phyloP scores from a whole-genome alignment of 2,113 vertebrate species.

The Pseudopipra pipra region DNA sequence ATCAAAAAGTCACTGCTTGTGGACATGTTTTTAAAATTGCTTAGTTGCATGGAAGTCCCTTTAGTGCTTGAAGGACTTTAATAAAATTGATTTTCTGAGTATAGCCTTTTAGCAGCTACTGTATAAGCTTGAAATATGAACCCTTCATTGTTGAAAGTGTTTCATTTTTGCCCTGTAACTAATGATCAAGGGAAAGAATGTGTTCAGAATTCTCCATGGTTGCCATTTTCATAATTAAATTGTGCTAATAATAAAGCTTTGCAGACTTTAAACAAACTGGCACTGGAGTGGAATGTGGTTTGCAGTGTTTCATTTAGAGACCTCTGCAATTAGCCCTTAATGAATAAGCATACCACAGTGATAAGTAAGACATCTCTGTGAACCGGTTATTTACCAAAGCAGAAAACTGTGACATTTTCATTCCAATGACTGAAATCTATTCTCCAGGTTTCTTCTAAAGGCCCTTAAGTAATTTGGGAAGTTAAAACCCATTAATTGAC shows the following conservation, averaged over 20 bases:
- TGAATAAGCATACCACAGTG: conserved; percentile 78
- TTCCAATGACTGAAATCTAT: conserved; percentile 70
- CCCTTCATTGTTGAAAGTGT: conserved; percentile 96
- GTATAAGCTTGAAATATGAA: conserved; percentile 99
- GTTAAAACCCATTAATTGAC: conserved; percentile 64
- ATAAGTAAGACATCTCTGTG: conserved; percentile 77
- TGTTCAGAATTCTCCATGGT: conserved; percentile 92
- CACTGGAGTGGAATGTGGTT: conserved; percentile 78
- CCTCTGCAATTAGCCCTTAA: conserved; percentile 84
- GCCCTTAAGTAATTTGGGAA: conserved; percentile 69
- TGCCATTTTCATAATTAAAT: conserved; percentile 99
- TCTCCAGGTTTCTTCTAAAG: conserved; percentile 53
- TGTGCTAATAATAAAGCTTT: conserved; percentile 95
- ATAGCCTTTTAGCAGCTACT: conserved; percentile 96
- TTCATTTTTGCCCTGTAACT: conserved; percentile 93
- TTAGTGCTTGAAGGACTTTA: conserved; percentile 96
- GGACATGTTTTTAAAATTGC: conserved; percentile 96
- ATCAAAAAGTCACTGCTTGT: conserved; percentile 83
- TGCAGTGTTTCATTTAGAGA: conserved; percentile 83
- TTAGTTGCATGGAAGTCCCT: conserved; percentile 94
- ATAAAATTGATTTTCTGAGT: conserved; percentile 99
- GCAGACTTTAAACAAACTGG: conserved; percentile 92
- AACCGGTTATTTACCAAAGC: conserved; percentile 72
- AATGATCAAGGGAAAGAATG: conserved; percentile 93
- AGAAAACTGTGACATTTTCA: conserved; percentile 77